These are phyloP conservation scores for Schizotus pectinicornis DNA, from an alignment of 2,888 invertebrate genomes.

Conservation along the genomic window DNA sequence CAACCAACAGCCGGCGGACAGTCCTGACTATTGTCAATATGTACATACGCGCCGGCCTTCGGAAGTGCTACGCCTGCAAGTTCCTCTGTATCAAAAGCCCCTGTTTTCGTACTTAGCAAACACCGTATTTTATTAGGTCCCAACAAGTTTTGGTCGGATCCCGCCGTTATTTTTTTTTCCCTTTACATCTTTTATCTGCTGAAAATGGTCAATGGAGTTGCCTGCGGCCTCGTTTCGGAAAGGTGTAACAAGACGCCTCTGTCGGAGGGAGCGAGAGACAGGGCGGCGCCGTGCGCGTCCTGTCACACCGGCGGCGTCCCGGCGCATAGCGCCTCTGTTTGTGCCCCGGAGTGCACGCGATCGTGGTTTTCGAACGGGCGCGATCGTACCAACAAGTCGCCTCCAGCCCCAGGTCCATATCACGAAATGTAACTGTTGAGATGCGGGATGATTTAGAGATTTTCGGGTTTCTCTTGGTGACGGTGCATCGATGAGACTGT, in stretches of 20 bases:
- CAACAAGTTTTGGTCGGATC: slow-evolving; percentile 8
- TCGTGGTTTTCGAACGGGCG: slow-evolving; percentile 54
- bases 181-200: slow-evolving; percentile 1
- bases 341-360: slow-evolving; percentile 59
- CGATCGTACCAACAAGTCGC: slow-evolving; percentile 10
- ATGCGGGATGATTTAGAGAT: no score
- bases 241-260: slow-evolving; percentile 41
- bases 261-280: slow-evolving; percentile 43
- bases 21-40: no score
- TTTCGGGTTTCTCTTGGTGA: no score
- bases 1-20: no score
- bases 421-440: background rate
- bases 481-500: no score
- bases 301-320: slow-evolving; percentile 51
- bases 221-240: slow-evolving; percentile 12
- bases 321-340: slow-evolving; percentile 50
- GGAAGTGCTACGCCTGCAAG: no score
- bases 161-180: background rate
- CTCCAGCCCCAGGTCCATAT: slow-evolving; percentile 3
- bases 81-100: no score
- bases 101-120: no score
- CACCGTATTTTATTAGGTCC: slow-evolving; percentile 5
- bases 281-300: slow-evolving; percentile 57
- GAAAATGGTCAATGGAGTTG: slow-evolving; percentile 12
- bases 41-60: no score